Evolutionary conservation across 2,888 invertebrate species (phyloP).

Genomic region (Mesochorus sp.): DNA sequence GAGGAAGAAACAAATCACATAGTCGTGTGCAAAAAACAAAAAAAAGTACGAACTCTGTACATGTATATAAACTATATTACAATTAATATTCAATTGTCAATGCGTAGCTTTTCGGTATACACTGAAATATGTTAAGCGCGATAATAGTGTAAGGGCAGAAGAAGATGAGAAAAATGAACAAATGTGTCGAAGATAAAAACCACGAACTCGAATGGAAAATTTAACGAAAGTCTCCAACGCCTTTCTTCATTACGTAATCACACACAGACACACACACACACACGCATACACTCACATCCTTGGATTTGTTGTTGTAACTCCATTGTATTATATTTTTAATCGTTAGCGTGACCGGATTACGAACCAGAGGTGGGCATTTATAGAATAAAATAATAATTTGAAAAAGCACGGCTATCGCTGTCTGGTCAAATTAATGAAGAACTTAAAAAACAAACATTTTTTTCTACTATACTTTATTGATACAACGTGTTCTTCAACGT

Average conservation of each 20-base stretch:
- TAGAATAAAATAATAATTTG: neutral
- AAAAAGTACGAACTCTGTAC: conserved; percentile 64
- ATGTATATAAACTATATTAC: conserved; percentile 67
- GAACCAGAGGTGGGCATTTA: neutral
- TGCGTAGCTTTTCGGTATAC: conserved; percentile 70
- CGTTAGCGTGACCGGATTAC: neutral
- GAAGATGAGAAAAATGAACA: neutral
- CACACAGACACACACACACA: no score
- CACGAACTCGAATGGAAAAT: conserved; percentile 17
- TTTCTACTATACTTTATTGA: neutral
- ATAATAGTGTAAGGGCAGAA: conserved; percentile 31
- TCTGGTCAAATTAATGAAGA: conserved; percentile 1
- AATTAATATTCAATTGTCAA: conserved; percentile 71
- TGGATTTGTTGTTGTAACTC: conserved; percentile 25
- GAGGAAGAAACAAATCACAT: conserved; percentile 62
- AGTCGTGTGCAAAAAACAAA: conserved; percentile 67
- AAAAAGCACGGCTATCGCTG: neutral
- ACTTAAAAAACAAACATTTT: neutral
- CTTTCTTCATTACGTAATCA: conserved; percentile 16
- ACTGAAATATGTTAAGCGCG: conserved; percentile 54
- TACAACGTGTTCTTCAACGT: neutral
- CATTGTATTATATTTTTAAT: conserved; percentile 40
- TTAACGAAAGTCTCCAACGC: conserved; percentile 33
- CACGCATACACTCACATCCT: no score
- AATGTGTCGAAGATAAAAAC: conserved; percentile 13